phyloP scores from a whole-genome alignment of 2,888 invertebrate genomes.

The Arenicola marina region DNA sequence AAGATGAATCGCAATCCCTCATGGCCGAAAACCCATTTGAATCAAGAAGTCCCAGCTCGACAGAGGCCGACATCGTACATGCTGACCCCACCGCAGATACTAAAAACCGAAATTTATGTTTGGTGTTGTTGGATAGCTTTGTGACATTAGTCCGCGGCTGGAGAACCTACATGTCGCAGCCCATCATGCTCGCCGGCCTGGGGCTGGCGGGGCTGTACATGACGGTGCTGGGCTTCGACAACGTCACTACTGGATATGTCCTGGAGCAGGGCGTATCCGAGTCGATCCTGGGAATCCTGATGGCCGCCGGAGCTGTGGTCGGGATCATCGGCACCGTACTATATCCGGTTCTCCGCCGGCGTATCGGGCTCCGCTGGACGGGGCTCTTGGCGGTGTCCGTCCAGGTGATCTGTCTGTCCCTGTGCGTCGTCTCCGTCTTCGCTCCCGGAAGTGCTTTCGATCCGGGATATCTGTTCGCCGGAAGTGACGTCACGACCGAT shows the following conservation, averaged over 20 bases:
- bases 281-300: slow-evolving; percentile 59
- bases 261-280: slow-evolving; percentile 62
- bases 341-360: slow-evolving; percentile 59
- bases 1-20: too few relatives aligned
- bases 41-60: too few relatives aligned
- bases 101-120: too few relatives aligned
- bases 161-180: slow-evolving; percentile 57
- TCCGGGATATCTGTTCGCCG: too few relatives aligned
- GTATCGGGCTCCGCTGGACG: slow-evolving; percentile 44
- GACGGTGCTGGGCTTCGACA: slow-evolving; percentile 65
- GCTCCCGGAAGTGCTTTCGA: slow-evolving; percentile 64
- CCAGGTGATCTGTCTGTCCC: slow-evolving; percentile 52
- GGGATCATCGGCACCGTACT: slow-evolving; percentile 64
- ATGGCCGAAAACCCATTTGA: too few relatives aligned
- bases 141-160: slow-evolving; percentile 44
- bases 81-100: too few relatives aligned
- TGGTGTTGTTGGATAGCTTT: slow-evolving; percentile 22
- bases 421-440: slow-evolving; percentile 63
- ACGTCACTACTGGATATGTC: slow-evolving; percentile 62
- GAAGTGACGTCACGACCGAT: too few relatives aligned
- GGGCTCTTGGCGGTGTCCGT: slow-evolving; percentile 50
- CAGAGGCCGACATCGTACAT: too few relatives aligned
- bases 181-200: slow-evolving; percentile 59
- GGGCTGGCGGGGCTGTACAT: slow-evolving; percentile 62
- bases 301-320: slow-evolving; percentile 61